Percentiles rank a stretch among this genome's conserved stretches.
phyloP scores from a whole-genome alignment of 2,113 vertebrate genomes.

The Takifugu flavidus region DNA sequence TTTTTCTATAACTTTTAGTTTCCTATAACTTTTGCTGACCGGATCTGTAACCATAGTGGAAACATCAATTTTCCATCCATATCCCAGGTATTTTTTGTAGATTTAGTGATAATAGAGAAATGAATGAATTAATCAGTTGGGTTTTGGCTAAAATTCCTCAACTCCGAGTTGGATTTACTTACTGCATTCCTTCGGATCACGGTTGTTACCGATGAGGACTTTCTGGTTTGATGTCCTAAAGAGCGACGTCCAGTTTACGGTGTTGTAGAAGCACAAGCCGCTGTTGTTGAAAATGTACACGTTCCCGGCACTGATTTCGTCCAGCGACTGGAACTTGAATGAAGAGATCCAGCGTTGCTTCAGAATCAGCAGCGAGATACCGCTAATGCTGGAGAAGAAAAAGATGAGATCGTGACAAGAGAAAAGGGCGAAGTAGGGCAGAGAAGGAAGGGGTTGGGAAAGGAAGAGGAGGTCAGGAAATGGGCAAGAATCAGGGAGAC shows the following conservation, averaged over 20 bases:
- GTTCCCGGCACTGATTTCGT: slow-evolving; percentile 95
- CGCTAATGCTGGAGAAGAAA: slow-evolving; percentile 68
- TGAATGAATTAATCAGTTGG: too few relatives aligned
- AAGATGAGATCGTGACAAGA: neutral
- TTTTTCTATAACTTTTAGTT: too few relatives aligned
- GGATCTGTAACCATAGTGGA: too few relatives aligned
- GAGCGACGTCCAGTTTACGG: slow-evolving; percentile 94
- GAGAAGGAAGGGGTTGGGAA: neutral
- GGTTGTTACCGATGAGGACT: slow-evolving; percentile 87
- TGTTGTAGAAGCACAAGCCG: slow-evolving; percentile 95
- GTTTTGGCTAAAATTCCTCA: neutral
- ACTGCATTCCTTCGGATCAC: slow-evolving; percentile 90
- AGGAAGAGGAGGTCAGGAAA: neutral
- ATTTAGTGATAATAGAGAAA: too few relatives aligned
- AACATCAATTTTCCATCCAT: too few relatives aligned
- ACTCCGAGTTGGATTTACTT: slow-evolving; percentile 67
- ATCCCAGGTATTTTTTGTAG: too few relatives aligned
- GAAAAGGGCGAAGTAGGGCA: neutral
- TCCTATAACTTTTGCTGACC: too few relatives aligned
- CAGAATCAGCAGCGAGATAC: slow-evolving; percentile 92
- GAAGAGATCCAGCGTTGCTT: slow-evolving; percentile 95
- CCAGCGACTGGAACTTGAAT: slow-evolving; percentile 90
- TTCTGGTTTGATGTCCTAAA: slow-evolving; percentile 90
- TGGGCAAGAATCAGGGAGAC: neutral
- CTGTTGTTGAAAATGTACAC: slow-evolving; percentile 98